Percentiles rank a stretch among this genome's conserved stretches.
Conservation (phyloP, 2,797 vertebrate species). For the Synanceia verrucosa region DNA sequence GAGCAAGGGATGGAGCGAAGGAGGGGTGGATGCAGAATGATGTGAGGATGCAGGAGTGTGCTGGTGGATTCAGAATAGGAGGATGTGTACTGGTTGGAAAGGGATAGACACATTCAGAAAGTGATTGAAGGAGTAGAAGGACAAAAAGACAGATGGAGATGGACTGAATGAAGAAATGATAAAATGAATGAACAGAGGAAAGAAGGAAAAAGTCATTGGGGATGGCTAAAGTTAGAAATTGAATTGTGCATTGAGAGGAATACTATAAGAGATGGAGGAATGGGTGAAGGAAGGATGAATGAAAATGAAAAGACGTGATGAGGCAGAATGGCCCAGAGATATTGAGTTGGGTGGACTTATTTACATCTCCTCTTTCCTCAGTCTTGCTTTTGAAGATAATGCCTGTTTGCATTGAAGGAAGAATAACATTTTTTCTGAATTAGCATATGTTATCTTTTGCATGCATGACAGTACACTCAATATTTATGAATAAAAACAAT, state of each 20-base stretch:
- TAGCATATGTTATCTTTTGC: constrained; percentile 52
- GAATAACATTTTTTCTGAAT: constrained; percentile 29
- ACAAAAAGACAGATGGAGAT: neutral
- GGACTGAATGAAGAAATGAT: neutral
- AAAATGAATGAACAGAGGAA: neutral
- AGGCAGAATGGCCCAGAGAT: constrained; percentile 2
- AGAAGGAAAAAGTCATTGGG: neutral
- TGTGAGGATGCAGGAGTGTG: neutral
- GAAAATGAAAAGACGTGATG: neutral
- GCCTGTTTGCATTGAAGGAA: constrained; percentile 13
- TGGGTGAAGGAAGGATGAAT: neutral
- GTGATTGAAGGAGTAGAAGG: neutral
- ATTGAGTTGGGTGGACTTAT: constrained; percentile 5
- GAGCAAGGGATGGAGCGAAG: constrained; percentile 1
- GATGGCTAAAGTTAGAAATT: constrained; percentile 1
- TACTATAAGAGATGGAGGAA: neutral
- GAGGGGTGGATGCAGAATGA: constrained; percentile 1
- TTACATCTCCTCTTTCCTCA: constrained; percentile 3
- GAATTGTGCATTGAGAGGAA: neutral
- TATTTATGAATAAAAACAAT: constrained; percentile 41
- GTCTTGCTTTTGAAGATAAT: constrained; percentile 27
- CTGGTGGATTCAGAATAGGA: neutral
- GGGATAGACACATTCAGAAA: neutral
- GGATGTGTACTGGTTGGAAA: neutral
- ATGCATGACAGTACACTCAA: constrained; percentile 6